Base-by-base conservation (phyloP, 53 echinoderm and acorn worm genomes). In the Glandiceps talaboti region DNA sequence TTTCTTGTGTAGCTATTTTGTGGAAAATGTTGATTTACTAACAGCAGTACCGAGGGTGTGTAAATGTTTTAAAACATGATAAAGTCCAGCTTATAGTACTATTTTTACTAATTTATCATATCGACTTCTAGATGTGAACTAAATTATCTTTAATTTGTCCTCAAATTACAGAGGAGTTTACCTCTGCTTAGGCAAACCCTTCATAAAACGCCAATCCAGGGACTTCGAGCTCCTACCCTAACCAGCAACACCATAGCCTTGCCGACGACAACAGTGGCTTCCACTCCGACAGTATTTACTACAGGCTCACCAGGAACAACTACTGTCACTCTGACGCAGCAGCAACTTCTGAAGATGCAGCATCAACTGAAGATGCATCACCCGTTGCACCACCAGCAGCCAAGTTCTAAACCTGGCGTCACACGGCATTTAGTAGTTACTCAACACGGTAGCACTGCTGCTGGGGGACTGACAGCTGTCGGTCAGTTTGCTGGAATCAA, bases 141-240 rank as follows among this genome's bases (percentile, higher is more conserved):
- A 20, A 45, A 45, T 45, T 45, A 45, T 45, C 64, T 45, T n/a
- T n/a, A n/a, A n/a, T n/a, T n/a, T n/a, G n/a, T n/a, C n/a, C n/a
- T n/a, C 64, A 29, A 14, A 20, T 74, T 77, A 32, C 84, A 96
- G 96, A 90, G 90, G 90, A 96, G 92, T 85, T 83, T 96, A 64
- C 96, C 96, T 31, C 87, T 93, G 25, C 85, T 96, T n/a, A 83
- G 96, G 25, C 92, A 96, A 83, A 86, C 90, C 27, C 77, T 96
- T 26, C 90, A 89, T 29, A 86, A 86, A 27, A 31, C 79, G 1
- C 33, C 32, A 74, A 88, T 92, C 77, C 85, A 85, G 1, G 90
- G 92, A 27, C 81, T 96, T 30, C 90, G 85, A 73, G 77, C 85
- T 1, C 86, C 90, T n/a, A 31, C 82, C 64, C 20, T 45, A 45